Conservation (phyloP, 2,113 vertebrate genomes). For the Poeciliopsis occidentalis region DNA sequence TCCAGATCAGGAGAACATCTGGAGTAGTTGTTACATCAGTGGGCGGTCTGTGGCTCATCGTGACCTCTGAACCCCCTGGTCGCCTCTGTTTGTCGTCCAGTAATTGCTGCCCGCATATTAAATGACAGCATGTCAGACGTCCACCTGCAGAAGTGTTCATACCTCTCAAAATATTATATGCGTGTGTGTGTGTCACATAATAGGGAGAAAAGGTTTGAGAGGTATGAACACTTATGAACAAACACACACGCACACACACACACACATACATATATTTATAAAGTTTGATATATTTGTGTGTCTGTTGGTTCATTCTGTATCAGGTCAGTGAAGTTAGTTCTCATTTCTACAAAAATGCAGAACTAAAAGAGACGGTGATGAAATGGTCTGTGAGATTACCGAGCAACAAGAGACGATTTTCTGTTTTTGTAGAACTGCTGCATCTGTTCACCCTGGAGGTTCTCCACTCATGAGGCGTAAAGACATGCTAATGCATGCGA, state of each 20-base stretch:
- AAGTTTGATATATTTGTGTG: too few relatives aligned
- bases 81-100: neutral
- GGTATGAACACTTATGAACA: too few relatives aligned
- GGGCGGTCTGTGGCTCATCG: neutral
- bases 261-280: too few relatives aligned
- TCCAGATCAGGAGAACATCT: constrained; percentile 29
- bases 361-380: neutral
- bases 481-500: neutral
- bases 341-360: neutral
- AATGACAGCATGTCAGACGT: too few relatives aligned
- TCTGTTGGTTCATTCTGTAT: too few relatives aligned
- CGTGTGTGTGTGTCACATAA: too few relatives aligned
- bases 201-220: too few relatives aligned
- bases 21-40: neutral
- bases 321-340: too few relatives aligned
- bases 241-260: too few relatives aligned
- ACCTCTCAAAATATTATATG: too few relatives aligned
- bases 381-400: neutral
- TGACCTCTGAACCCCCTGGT: neutral
- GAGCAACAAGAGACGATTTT: neutral
- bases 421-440: neutral
- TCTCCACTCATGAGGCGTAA: neutral
- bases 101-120: too few relatives aligned
- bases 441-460: neutral
- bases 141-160: too few relatives aligned